Evolutionary conservation across 1,140 invertebrate genomes (phyloP).

Genomic region (Saccostrea echinata): DNA sequence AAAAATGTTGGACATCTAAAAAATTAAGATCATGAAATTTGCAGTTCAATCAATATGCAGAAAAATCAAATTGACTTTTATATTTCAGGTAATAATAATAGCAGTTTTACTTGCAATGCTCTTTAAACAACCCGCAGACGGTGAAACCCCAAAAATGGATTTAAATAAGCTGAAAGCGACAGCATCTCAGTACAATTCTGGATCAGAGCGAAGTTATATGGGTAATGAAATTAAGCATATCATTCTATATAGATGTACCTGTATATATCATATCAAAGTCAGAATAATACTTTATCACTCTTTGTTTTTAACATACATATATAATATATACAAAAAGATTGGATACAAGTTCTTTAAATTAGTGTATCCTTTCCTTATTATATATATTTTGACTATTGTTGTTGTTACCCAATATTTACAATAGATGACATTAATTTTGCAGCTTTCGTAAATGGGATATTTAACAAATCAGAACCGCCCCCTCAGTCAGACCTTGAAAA

Average conservation of each 20-base stretch:
- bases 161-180: slow-evolving; percentile 43
- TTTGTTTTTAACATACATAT: no score
- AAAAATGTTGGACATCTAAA: neutral
- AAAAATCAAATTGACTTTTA: neutral
- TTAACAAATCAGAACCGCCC: slow-evolving; percentile 50
- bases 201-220: slow-evolving; percentile 43
- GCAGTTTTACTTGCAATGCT: slow-evolving; percentile 55
- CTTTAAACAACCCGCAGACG: slow-evolving; percentile 53
- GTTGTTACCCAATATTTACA: no score
- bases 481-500: slow-evolving; percentile 50
- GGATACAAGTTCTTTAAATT: no score
- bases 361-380: no score
- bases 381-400: no score
- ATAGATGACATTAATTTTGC: neutral
- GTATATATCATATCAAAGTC: no score
- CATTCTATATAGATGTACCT: no score
- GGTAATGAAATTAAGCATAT: neutral
- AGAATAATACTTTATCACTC: no score
- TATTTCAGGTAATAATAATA: slow-evolving; percentile 55
- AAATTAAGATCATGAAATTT: neutral
- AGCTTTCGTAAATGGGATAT: slow-evolving; percentile 53
- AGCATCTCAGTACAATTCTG: slow-evolving; percentile 24
- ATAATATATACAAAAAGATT: no score
- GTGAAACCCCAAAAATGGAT: slow-evolving; percentile 42
- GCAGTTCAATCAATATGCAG: neutral